Percentiles rank a stretch among this genome's conserved stretches.
These are phyloP conservation scores for Augochlorella aurata DNA, from an alignment of 2,888 invertebrate species.

Conservation along the genomic window DNA sequence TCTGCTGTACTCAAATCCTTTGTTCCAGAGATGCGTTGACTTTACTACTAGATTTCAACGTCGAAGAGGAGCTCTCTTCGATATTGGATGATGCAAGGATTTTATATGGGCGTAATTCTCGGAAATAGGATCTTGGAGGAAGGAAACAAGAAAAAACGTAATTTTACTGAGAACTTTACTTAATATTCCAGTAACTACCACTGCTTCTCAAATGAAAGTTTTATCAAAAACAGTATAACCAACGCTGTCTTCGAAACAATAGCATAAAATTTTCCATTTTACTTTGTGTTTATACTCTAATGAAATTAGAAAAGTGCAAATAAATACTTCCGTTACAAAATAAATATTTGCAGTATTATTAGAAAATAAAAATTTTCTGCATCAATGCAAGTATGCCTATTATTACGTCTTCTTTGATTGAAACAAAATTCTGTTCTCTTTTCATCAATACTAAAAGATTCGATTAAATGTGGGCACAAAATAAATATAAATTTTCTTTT, in stretches of 20 bases:
- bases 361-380: no score
- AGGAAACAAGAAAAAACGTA: neutral
- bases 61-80: neutral
- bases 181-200: neutral
- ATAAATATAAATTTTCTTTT: no score
- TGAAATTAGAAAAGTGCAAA: no score
- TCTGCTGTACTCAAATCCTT: neutral
- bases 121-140: neutral
- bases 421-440: no score
- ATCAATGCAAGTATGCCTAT: no score
- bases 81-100: slow-evolving; percentile 22
- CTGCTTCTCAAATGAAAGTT: neutral
- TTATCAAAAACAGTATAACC: neutral
- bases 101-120: neutral
- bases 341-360: no score
- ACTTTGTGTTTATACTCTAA: no score
- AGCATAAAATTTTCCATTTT: no score
- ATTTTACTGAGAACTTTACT: neutral
- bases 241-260: neutral
- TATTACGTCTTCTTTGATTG: no score
- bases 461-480: no score
- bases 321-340: no score
- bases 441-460: no score
- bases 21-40: neutral
- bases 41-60: neutral